phyloP scores from a whole-genome alignment of 1,140 invertebrate species.

The Lepidurus couesii region DNA sequence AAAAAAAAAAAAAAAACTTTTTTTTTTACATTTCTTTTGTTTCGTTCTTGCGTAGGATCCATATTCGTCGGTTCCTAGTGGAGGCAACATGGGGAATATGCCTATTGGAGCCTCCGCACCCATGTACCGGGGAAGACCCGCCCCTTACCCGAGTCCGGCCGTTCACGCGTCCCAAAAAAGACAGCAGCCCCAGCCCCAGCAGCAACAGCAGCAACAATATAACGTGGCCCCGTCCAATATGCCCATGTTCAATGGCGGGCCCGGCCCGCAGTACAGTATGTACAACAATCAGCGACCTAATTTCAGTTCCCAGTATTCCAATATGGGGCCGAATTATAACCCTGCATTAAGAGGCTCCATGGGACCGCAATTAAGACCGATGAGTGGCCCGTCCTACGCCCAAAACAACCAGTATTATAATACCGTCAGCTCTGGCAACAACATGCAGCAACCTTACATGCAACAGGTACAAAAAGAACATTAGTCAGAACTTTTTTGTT shows the following conservation, averaged over 20 bases:
- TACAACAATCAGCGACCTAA: slow-evolving; percentile 37
- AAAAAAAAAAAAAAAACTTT: too few species aligned
- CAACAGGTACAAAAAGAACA: neutral
- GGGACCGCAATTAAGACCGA: neutral
- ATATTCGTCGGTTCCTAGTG: neutral
- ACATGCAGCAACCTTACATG: slow-evolving; percentile 15
- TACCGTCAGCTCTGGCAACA: slow-evolving; percentile 17
- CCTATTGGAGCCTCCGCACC: slow-evolving; percentile 43
- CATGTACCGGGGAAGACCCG: slow-evolving; percentile 56
- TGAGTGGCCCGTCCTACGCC: neutral
- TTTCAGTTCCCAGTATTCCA: slow-evolving; percentile 33
- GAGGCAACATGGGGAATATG: slow-evolving; percentile 6
- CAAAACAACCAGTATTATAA: slow-evolving; percentile 31
- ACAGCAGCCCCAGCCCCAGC: slow-evolving; percentile 42
- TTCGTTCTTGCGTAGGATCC: neutral
- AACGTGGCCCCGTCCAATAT: slow-evolving; percentile 33
- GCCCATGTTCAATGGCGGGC: slow-evolving; percentile 40
- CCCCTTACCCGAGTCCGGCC: slow-evolving; percentile 70
- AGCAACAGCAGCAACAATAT: slow-evolving; percentile 38
- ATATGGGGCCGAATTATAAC: slow-evolving; percentile 11
- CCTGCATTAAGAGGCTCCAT: slow-evolving; percentile 18
- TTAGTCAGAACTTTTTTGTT: neutral
- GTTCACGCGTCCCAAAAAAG: slow-evolving; percentile 77
- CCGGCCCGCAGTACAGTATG: slow-evolving; percentile 35
- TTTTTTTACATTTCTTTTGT: neutral